A percentile compares a stretch with the other conserved stretches of the same genome.
These are phyloP conservation scores for Coboldia fuscipes DNA, from an alignment of 1,140 invertebrate genomes.

Conservation along the genomic window DNA sequence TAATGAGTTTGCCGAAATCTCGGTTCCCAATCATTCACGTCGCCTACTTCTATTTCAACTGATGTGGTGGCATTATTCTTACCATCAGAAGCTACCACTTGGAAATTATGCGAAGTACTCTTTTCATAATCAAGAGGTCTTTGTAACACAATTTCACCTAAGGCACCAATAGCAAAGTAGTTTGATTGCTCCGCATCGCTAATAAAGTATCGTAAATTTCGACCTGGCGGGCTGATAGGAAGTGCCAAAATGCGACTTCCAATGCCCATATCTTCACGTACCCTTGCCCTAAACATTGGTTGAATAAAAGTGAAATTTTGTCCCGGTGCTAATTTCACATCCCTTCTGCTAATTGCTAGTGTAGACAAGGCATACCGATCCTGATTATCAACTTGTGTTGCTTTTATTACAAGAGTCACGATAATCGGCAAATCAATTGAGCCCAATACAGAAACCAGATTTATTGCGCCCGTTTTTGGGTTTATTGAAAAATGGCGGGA, in stretches of 20 bases:
- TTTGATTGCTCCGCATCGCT: slow-evolving; percentile 16
- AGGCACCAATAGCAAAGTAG: slow-evolving; percentile 41
- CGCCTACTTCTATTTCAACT: slow-evolving; percentile 58
- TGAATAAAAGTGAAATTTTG: slow-evolving; percentile 39
- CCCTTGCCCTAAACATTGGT: slow-evolving; percentile 41
- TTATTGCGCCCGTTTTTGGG: slow-evolving; percentile 35
- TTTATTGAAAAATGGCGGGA: slow-evolving; percentile 26
- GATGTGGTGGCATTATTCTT: slow-evolving; percentile 26
- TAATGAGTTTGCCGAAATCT: slow-evolving; percentile 70
- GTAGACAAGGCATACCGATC: slow-evolving; percentile 73
- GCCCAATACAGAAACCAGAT: slow-evolving; percentile 30
- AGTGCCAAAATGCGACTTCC: slow-evolving; percentile 43
- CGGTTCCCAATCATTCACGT: slow-evolving; percentile 86
- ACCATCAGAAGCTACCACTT: slow-evolving; percentile 69
- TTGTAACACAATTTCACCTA: slow-evolving; percentile 58
- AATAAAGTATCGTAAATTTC: slow-evolving; percentile 24
- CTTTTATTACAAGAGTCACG: slow-evolving; percentile 49
- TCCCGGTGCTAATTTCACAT: slow-evolving; percentile 20
- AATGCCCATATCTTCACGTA: slow-evolving; percentile 51
- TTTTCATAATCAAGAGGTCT: slow-evolving; percentile 63
- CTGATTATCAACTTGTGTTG: slow-evolving; percentile 67
- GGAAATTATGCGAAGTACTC: slow-evolving; percentile 44
- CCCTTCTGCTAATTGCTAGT: slow-evolving; percentile 32
- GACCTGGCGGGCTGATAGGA: slow-evolving; percentile 32
- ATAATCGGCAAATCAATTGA: slow-evolving; percentile 38